Conservation (phyloP, 1,140 invertebrate species). For the Platorchestia sp. region DNA sequence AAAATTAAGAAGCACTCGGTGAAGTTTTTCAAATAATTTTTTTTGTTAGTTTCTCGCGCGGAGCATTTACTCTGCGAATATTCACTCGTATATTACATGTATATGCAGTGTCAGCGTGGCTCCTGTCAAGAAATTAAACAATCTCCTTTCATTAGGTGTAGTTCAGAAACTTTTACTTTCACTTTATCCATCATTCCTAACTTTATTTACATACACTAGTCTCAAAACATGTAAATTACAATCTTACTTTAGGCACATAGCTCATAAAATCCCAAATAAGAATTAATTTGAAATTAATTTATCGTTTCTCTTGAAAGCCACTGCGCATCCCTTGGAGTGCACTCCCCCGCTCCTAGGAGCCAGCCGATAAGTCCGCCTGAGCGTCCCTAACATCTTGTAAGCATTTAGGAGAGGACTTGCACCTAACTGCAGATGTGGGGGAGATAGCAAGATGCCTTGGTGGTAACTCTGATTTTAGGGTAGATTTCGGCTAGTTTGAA, state of each 20-base stretch:
- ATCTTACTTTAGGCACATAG: not conserved
- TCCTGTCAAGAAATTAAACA: not conserved
- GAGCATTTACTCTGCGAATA: not conserved
- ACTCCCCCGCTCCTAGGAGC: not conserved
- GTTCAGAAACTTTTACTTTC: not conserved
- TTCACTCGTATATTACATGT: not conserved
- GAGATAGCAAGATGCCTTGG: not conserved
- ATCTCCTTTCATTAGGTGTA: too few species aligned
- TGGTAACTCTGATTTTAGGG: not conserved
- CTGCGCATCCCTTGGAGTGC: not conserved
- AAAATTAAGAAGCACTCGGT: not conserved
- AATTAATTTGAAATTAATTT: not conserved
- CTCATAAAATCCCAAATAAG: not conserved
- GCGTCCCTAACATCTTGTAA: slow-evolving; percentile 24
- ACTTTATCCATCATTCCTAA: not conserved
- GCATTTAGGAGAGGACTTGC: slow-evolving; percentile 32
- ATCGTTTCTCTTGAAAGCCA: not conserved
- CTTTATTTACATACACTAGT: not conserved
- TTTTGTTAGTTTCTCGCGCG: not conserved
- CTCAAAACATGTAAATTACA: not conserved
- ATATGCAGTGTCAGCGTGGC: not conserved
- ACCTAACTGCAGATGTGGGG: slow-evolving; percentile 32
- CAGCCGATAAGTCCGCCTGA: not conserved
- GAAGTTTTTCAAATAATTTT: not conserved
- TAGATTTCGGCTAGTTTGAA: slow-evolving; percentile 10